phyloP scores from a whole-genome alignment of 2,888 invertebrate genomes.

The Mesorhabditis sp. region DNA sequence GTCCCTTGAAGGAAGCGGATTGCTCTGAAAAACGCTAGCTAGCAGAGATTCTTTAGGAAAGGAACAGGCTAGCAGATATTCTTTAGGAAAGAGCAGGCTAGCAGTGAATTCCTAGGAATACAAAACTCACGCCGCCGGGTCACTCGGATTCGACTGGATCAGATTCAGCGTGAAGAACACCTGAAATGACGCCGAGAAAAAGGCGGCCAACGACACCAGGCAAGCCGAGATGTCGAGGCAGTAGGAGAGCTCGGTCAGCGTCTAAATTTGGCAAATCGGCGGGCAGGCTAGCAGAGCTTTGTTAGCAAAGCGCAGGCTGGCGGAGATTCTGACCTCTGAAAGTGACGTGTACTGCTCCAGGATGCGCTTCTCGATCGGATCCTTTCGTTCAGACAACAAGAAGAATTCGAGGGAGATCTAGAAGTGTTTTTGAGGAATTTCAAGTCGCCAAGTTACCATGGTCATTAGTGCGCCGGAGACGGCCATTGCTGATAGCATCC shows the following conservation, averaged over 20 bases:
- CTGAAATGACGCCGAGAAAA: slow-evolving; percentile 4
- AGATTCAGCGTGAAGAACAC: slow-evolving; percentile 4
- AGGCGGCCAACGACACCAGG: background rate
- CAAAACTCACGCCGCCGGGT: background rate
- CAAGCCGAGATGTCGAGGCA: slow-evolving; percentile 2
- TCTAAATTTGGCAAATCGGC: background rate
- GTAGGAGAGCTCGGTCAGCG: background rate
- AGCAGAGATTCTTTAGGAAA: background rate
- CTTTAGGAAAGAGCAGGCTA: background rate
- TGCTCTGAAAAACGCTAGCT: background rate
- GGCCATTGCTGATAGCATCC: background rate
- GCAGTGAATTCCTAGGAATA: background rate
- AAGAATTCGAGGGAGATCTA: background rate
- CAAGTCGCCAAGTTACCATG: background rate
- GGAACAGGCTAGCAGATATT: background rate
- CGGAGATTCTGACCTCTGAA: background rate
- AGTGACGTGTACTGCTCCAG: background rate
- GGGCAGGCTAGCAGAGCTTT: background rate
- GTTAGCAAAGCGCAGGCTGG: too few species aligned
- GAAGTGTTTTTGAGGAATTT: background rate
- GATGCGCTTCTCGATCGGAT: background rate
- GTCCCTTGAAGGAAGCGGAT: background rate
- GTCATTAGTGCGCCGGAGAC: background rate
- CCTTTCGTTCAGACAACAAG: background rate
- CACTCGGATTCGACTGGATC: background rate